These are phyloP conservation scores for Entomyzon cyanotis DNA, from an alignment of 2,113 vertebrate genomes.

Conservation along the genomic window DNA sequence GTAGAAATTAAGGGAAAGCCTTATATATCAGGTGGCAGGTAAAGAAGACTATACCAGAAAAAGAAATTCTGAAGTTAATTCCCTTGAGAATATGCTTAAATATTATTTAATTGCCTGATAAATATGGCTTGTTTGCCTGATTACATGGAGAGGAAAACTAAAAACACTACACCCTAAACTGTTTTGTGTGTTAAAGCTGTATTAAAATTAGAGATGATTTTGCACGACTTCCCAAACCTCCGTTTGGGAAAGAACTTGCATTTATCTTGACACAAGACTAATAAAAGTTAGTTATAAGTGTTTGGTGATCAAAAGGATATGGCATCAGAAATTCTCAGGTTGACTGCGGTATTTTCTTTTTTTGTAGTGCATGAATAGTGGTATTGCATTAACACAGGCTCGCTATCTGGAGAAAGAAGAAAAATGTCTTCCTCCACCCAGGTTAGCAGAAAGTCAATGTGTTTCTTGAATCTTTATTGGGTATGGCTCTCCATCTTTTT, in stretches of 20 bases:
- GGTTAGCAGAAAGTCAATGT: constrained; percentile 72
- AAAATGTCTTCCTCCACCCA: constrained; percentile 87
- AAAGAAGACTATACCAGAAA: not conserved
- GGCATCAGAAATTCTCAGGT: not conserved
- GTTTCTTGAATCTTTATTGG: not conserved
- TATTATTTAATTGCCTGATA: not conserved
- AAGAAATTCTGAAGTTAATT: not conserved
- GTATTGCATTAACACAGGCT: constrained; percentile 89
- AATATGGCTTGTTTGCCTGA: not conserved
- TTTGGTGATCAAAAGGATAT: not conserved
- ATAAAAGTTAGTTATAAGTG: not conserved
- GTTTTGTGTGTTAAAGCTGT: not conserved
- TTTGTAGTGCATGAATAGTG: constrained; percentile 84
- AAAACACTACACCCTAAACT: not conserved
- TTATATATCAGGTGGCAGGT: not conserved
- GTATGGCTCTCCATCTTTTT: not conserved
- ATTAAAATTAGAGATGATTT: not conserved
- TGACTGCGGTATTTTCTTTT: not conserved
- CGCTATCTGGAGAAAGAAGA: constrained; percentile 95
- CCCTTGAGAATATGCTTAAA: not conserved
- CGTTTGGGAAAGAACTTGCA: not conserved
- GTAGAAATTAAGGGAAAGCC: not conserved
- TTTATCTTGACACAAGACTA: not conserved
- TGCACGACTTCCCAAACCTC: not conserved
- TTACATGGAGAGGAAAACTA: not conserved